Conservation (phyloP, 2,888 invertebrate species). For the Orthonevra nobilis region DNA sequence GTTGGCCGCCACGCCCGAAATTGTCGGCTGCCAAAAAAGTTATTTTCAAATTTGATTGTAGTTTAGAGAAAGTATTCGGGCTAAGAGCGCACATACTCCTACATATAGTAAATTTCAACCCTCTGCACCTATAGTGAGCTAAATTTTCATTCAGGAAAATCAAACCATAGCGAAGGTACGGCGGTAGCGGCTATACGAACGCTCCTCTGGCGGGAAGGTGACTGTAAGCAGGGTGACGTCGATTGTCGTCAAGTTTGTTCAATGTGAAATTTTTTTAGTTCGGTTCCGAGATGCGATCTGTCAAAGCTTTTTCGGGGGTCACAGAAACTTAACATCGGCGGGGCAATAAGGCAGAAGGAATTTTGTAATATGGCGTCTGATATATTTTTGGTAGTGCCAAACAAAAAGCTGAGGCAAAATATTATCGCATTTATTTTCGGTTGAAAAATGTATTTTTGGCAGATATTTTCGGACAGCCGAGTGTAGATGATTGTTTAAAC, state of each 20-base stretch:
- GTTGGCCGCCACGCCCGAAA: constrained; percentile 52
- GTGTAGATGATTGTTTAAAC: constrained; percentile 6
- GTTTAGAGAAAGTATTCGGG: constrained; percentile 25
- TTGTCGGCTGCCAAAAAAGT: constrained; percentile 42
- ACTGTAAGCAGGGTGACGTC: constrained; percentile 37
- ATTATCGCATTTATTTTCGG: constrained; percentile 35
- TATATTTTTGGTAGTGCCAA: constrained; percentile 41
- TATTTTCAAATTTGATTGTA: constrained; percentile 39
- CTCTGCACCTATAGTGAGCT: constrained; percentile 8
- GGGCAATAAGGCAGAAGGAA: constrained; percentile 8
- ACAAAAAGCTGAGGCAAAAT: background rate
- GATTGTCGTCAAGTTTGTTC: constrained; percentile 29
- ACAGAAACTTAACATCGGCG: constrained; percentile 20
- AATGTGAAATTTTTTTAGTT: constrained; percentile 14
- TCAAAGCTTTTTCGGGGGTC: constrained; percentile 19
- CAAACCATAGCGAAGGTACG: background rate
- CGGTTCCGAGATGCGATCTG: background rate
- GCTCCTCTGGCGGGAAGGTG: constrained; percentile 1
- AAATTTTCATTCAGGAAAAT: constrained; percentile 46
- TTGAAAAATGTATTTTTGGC: constrained; percentile 23
- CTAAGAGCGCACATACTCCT: constrained; percentile 24
- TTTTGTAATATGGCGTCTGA: constrained; percentile 52
- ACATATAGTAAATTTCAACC: background rate
- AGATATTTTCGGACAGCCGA: constrained; percentile 33
- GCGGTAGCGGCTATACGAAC: background rate